Conservation (phyloP, 2,113 vertebrate species). For the Petaurus breviceps region DNA sequence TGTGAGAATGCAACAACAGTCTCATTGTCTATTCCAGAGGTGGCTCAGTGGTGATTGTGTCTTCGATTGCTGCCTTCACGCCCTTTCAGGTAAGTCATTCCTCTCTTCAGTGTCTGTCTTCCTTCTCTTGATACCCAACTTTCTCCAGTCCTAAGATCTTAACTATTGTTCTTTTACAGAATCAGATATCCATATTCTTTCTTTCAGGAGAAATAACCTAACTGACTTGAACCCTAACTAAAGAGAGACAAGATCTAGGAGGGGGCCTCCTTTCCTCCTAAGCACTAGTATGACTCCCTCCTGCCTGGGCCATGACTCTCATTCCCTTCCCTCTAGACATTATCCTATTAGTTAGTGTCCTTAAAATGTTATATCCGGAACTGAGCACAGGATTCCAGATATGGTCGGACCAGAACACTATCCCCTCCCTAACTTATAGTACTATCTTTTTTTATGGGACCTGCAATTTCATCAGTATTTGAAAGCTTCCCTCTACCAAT, state of each 20-base stretch:
- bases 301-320: background rate
- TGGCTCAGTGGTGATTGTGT: constrained; percentile 90
- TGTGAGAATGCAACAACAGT: background rate
- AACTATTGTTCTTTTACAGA: background rate
- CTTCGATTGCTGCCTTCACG: constrained; percentile 87
- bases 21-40: constrained; percentile 82
- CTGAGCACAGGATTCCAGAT: constrained; percentile 1
- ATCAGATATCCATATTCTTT: constrained; percentile 28
- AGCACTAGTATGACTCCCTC: too few relatives aligned
- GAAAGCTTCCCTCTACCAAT: too few relatives aligned
- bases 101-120: background rate
- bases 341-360: background rate
- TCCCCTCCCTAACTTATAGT: too few relatives aligned
- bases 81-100: constrained; percentile 85
- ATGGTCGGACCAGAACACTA: background rate
- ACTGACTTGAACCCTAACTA: background rate
- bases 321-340: background rate
- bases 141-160: background rate
- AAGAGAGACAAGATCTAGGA: too few relatives aligned
- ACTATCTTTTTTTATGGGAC: too few relatives aligned
- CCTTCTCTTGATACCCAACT: background rate
- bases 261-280: background rate
- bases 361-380: background rate
- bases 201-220: constrained; percentile 18
- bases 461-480: too few relatives aligned